Base-by-base conservation (phyloP, 2,888 invertebrate species). In the Eupithecia inturbata region DNA sequence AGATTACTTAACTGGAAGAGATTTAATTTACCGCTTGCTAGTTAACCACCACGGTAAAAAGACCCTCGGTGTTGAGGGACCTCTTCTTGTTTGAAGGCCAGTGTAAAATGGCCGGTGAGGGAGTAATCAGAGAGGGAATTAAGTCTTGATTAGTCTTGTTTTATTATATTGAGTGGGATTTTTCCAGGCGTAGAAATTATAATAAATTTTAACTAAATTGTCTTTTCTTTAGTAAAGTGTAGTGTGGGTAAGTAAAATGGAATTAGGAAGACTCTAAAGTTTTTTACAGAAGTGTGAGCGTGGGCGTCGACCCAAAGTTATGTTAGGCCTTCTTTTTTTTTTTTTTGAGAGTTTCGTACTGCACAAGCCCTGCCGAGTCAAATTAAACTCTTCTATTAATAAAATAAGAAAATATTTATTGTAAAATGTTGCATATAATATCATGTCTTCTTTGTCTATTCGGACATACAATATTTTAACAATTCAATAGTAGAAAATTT, bases 81-180 rank as follows among this genome's bases (percentile, higher is more conserved):
- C 60, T 57, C 69, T 77, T 72, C 67, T 67, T 70, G 57, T 63
- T 60, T 68, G 74, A 36, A 77, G 82, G 76, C 82, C 80, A 72
- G 28, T 49, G 63, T 78, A 72, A n/a, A 66, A 66, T 83, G 81
- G 85, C 68, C 68, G 57, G 57, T 28, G 62, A 75, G 76, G 75
- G 78, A 75, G 82, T 84, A 84, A 86, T 87, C 82, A 81, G 80
- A 77, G 78, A 81, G 77, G 80, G 81, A 84, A 85, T 85, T 84
- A 84, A 77, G 79, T 33, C 63, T 64, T 64, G 63, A 64, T 64
- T 64, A 81, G 78, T 49, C 77, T 79, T 79, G 81, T 80, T 83
- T 85, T 81, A 83, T 82, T 75, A 78, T 73, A 69, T 68, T 77
- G 74, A 71, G 71, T n/a, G 33, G 41, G 70, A 62, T 76, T 76